Evolutionary conservation across 2,888 invertebrate species (phyloP).

Genomic region (Cheilosia scutellata): DNA sequence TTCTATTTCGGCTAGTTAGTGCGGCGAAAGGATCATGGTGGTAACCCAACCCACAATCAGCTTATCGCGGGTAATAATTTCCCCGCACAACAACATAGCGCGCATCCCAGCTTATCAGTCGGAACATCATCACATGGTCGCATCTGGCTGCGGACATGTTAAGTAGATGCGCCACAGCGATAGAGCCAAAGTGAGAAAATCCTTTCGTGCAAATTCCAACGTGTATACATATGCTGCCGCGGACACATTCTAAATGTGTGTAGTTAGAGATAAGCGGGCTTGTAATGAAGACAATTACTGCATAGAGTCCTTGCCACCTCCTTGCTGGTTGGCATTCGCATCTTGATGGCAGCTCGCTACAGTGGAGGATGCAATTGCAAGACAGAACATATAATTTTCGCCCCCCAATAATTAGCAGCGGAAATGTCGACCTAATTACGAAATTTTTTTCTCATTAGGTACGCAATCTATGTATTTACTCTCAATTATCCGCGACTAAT

Average conservation of each 20-base stretch:
- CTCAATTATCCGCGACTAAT: constrained; percentile 63
- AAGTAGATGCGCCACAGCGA: constrained; percentile 66
- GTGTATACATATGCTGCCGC: constrained; percentile 26
- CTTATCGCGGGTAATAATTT: constrained; percentile 75
- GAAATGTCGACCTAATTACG: constrained; percentile 10
- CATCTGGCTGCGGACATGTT: constrained; percentile 73
- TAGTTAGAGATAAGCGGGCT: constrained; percentile 57
- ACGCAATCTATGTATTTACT: constrained; percentile 54
- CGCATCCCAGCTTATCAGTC: constrained; percentile 65
- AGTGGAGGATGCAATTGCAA: constrained; percentile 1
- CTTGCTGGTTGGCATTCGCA: neutral
- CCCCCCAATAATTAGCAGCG: neutral
- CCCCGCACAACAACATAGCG: constrained; percentile 47
- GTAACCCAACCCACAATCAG: constrained; percentile 75
- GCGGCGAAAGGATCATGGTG: constrained; percentile 46
- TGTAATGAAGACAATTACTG: constrained; percentile 75
- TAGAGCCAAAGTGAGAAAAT: constrained; percentile 58
- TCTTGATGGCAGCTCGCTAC: neutral
- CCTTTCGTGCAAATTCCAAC: constrained; percentile 55
- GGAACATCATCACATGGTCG: constrained; percentile 70
- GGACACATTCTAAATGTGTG: constrained; percentile 47
- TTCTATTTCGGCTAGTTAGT: constrained; percentile 44
- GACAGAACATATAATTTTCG: neutral
- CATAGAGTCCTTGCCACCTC: constrained; percentile 52
- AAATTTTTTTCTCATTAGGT: constrained; percentile 45